A percentile compares a stretch with the other conserved stretches of the same genome.
These are phyloP conservation scores for Exaiptasia diaphana DNA, from an alignment of 64 coral and sea anemone genomes.

Conservation along the genomic window DNA sequence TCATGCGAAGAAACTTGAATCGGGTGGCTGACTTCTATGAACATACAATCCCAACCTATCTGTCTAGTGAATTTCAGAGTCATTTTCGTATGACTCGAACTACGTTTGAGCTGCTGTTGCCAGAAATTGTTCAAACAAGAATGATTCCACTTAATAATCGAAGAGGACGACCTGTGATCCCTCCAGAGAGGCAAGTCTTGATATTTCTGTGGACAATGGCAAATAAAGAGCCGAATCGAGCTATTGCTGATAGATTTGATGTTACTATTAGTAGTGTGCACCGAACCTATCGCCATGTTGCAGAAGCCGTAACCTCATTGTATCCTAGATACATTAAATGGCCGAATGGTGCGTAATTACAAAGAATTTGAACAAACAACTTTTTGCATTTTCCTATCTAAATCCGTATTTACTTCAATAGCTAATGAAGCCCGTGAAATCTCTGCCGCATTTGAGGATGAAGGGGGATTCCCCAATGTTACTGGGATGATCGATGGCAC, in stretches of 20 bases:
- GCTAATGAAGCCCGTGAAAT: too few species aligned
- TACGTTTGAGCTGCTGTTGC: slow-evolving; percentile 14
- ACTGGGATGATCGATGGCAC: slow-evolving; percentile 36
- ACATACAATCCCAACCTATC: slow-evolving; percentile 12
- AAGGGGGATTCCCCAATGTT: too few species aligned
- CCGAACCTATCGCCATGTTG: background rate
- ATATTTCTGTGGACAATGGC: slow-evolving; percentile 22
- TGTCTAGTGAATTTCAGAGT: slow-evolving; percentile 45
- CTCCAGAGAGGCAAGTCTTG: slow-evolving; percentile 36
- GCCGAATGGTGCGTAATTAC: slow-evolving; percentile 1
- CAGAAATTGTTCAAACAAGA: slow-evolving; percentile 26
- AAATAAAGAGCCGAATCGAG: background rate
- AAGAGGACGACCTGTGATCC: slow-evolving; percentile 18
- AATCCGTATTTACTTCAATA: too few species aligned
- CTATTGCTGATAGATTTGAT: slow-evolving; percentile 47
- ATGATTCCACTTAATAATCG: slow-evolving; percentile 14
- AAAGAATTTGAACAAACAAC: too few species aligned
- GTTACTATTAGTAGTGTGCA: slow-evolving; percentile 32
- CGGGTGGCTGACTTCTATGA: slow-evolving; percentile 9
- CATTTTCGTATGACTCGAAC: slow-evolving; percentile 55
- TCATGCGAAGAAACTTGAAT: background rate
- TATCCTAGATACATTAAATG: slow-evolving; percentile 20
- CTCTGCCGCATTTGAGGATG: too few species aligned
- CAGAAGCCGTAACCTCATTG: slow-evolving; percentile 9
- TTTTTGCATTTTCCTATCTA: too few species aligned